Evolutionary conservation across 2,113 vertebrate genomes (phyloP).

Genomic region (Equus przewalskii): DNA sequence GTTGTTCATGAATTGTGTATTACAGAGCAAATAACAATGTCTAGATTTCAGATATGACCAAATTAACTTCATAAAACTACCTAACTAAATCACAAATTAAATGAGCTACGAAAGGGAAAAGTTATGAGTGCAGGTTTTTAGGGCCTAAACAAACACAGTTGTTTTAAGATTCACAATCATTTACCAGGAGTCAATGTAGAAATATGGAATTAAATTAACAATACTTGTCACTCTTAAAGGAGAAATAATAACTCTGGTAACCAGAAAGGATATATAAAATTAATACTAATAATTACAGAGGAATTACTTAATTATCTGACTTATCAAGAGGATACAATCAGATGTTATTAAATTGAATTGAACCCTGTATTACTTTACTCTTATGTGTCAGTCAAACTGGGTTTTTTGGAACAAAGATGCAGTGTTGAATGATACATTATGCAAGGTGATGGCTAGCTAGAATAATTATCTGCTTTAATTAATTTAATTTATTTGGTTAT

Average conservation of each 20-base stretch:
- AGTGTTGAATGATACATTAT: constrained; percentile 55
- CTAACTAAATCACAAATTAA: constrained; percentile 73
- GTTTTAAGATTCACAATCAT: constrained; percentile 62
- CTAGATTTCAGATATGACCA: constrained; percentile 52
- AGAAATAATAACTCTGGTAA: constrained; percentile 71
- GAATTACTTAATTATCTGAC: constrained; percentile 80
- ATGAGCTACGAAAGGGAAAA: constrained; percentile 79
- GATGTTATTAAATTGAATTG: constrained; percentile 68
- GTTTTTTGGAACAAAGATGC: constrained; percentile 66
- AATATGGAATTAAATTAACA: constrained; percentile 74
- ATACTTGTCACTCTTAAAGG: constrained; percentile 64
- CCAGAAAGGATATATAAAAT: constrained; percentile 77
- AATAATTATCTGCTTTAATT: constrained; percentile 71
- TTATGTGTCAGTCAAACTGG: constrained; percentile 53
- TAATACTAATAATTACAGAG: constrained; percentile 80
- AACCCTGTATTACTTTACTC: constrained; percentile 67
- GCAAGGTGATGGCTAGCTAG: constrained; percentile 40
- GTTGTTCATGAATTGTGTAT: constrained; percentile 24
- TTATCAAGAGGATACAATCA: constrained; percentile 69
- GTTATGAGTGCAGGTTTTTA: constrained; percentile 26
- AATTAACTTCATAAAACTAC: constrained; percentile 72
- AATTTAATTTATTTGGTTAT: constrained; percentile 65
- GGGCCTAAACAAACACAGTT: constrained; percentile 49
- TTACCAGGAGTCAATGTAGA: constrained; percentile 56
- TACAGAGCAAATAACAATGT: constrained; percentile 48